phyloP scores from a whole-genome alignment of 2,113 vertebrate genomes.

The Platycercus adscitus region DNA sequence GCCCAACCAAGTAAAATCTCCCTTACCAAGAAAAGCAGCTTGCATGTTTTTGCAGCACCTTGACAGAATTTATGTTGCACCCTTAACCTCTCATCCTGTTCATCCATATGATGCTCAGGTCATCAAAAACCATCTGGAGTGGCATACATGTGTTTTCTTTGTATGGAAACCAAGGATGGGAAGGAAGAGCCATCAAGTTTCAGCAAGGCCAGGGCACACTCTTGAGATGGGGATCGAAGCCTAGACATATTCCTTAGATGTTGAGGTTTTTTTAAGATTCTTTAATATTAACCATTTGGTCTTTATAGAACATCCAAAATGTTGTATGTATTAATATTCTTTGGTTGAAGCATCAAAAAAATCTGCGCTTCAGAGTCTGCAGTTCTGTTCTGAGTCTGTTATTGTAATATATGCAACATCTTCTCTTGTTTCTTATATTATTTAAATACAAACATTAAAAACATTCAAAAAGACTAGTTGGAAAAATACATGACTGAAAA shows the following conservation, averaged over 20 bases:
- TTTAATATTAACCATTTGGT: constrained; percentile 5
- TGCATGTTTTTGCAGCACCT: not conserved
- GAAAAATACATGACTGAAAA: constrained; percentile 2
- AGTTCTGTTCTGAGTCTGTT: not conserved
- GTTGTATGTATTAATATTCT: not conserved
- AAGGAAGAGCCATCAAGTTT: not conserved
- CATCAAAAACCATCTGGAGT: not conserved
- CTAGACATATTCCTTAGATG: not conserved
- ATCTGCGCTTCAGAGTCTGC: not conserved
- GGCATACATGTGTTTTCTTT: not conserved
- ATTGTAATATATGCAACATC: not conserved
- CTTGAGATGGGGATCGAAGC: not conserved
- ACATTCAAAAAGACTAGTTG: not conserved
- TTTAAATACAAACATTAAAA: constrained; percentile 6
- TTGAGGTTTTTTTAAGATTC: not conserved
- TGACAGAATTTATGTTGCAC: not conserved
- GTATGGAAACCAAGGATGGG: not conserved
- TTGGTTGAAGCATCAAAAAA: not conserved
- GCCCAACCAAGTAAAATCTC: not conserved
- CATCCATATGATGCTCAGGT: not conserved
- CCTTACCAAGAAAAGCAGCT: not conserved
- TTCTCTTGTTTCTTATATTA: not conserved
- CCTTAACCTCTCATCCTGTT: not conserved
- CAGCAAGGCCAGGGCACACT: not conserved
- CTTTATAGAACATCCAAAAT: not conserved